Evolutionary conservation across 2,113 vertebrate species (phyloP).

Genomic region (Syngnathus scovelli): DNA sequence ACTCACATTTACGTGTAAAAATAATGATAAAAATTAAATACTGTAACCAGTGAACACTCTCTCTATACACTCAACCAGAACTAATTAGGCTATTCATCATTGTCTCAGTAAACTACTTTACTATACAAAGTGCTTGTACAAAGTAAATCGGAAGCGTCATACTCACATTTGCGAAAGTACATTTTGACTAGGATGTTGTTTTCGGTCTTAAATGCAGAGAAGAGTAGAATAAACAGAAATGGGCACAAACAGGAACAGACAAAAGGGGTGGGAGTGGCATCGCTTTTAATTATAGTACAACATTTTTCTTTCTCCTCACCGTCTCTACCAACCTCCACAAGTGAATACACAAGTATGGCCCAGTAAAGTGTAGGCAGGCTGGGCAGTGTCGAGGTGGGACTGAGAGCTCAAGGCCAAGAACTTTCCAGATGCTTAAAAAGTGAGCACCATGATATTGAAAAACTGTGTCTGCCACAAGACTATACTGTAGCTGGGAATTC

Average conservation of each 20-base stretch:
- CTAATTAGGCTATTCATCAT: background rate
- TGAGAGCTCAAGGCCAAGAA: slow-evolving; percentile 32
- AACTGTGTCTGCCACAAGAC: slow-evolving; percentile 9
- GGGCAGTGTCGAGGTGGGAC: slow-evolving; percentile 31
- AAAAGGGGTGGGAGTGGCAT: background rate
- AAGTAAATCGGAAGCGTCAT: background rate
- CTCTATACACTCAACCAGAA: background rate
- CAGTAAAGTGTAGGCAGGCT: slow-evolving; percentile 5
- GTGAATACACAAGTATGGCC: slow-evolving; percentile 8
- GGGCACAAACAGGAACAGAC: background rate
- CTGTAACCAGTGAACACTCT: background rate
- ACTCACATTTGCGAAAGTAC: background rate
- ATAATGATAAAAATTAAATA: background rate
- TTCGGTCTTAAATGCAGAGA: background rate
- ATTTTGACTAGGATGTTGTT: background rate
- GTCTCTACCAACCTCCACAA: slow-evolving; percentile 2
- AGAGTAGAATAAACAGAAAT: background rate
- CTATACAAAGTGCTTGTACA: background rate
- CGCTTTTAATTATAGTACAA: background rate
- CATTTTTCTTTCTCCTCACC: background rate
- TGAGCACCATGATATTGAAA: slow-evolving; percentile 11
- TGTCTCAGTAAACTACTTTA: background rate
- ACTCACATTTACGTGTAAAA: background rate
- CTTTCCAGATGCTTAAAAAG: slow-evolving; percentile 6
- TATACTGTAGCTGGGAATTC: too few species aligned